Percentiles rank a stretch among this genome's conserved stretches.
phyloP scores from a whole-genome alignment of 2,888 invertebrate genomes.

The Actias luna region DNA sequence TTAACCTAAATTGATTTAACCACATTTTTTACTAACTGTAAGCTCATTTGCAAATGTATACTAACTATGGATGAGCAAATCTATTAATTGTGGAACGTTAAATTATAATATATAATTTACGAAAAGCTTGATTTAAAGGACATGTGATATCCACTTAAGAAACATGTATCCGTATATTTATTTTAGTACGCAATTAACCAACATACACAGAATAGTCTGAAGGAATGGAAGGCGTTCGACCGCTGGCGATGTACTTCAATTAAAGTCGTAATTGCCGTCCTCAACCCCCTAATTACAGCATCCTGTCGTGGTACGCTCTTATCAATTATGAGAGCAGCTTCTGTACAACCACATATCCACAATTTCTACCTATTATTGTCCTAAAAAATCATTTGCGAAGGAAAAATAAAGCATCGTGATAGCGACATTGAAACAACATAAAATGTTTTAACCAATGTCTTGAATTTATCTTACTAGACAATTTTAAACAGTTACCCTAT shows the following conservation, averaged over 20 bases:
- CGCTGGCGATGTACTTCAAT: constrained; percentile 47
- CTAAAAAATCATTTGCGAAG: not conserved
- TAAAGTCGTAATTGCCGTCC: constrained; percentile 59
- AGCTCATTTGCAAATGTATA: no score
- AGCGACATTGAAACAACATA: no score
- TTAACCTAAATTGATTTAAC: no score
- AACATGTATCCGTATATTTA: not conserved
- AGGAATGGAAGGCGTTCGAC: constrained; percentile 35
- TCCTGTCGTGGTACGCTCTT: constrained; percentile 49
- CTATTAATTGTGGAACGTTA: no score
- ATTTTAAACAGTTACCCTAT: no score
- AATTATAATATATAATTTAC: no score
- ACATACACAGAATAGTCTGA: constrained; percentile 28
- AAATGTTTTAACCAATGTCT: no score
- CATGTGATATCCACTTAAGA: not conserved
- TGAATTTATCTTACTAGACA: no score
- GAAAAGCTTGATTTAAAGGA: no score
- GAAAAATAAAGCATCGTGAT: not conserved
- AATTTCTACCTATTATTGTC: not conserved
- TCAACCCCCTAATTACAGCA: constrained; percentile 59
- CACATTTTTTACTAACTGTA: no score
- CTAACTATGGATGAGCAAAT: no score
- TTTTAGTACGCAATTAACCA: constrained; percentile 26
- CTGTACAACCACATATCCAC: constrained; percentile 28
- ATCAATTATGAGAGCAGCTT: constrained; percentile 51